Conservation (phyloP, 2,113 vertebrate genomes). For the Perca flavescens region DNA sequence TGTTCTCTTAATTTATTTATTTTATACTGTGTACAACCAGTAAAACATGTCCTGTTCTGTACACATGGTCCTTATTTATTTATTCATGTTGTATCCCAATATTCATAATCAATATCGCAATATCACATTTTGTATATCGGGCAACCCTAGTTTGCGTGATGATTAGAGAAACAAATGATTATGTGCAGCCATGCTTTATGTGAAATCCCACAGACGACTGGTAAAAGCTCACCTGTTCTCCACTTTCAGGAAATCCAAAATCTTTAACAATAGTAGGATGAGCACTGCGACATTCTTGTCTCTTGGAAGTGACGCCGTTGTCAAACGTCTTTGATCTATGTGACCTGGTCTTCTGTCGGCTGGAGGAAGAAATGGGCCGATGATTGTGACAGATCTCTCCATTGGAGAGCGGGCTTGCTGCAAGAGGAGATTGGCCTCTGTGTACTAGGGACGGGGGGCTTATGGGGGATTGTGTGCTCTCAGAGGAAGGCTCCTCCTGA, state of each 20-base stretch:
- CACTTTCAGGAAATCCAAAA: conserved; percentile 57
- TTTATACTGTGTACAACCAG: no score
- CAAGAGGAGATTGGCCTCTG: conserved; percentile 77
- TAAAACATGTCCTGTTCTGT: no score
- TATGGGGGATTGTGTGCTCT: background rate
- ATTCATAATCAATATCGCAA: no score
- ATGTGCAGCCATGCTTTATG: background rate
- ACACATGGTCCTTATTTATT: no score
- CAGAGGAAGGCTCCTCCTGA: conserved; percentile 67
- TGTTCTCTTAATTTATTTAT: no score
- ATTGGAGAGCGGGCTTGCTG: conserved; percentile 55
- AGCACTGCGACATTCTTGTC: conserved; percentile 52
- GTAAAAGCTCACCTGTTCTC: conserved; percentile 75
- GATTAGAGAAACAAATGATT: background rate
- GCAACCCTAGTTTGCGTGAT: background rate
- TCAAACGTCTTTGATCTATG: conserved; percentile 80
- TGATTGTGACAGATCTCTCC: conserved; percentile 48
- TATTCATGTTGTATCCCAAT: no score
- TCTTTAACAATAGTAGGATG: conserved; percentile 51
- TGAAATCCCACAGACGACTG: background rate
- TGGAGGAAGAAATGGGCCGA: conserved; percentile 34
- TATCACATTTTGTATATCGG: no score
- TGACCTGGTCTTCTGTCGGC: conserved; percentile 64
- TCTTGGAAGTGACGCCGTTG: conserved; percentile 58
- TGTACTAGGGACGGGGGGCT: conserved; percentile 59